Base-by-base conservation (phyloP, 2,797 vertebrate genomes). In the Danio jaintianensis region DNA sequence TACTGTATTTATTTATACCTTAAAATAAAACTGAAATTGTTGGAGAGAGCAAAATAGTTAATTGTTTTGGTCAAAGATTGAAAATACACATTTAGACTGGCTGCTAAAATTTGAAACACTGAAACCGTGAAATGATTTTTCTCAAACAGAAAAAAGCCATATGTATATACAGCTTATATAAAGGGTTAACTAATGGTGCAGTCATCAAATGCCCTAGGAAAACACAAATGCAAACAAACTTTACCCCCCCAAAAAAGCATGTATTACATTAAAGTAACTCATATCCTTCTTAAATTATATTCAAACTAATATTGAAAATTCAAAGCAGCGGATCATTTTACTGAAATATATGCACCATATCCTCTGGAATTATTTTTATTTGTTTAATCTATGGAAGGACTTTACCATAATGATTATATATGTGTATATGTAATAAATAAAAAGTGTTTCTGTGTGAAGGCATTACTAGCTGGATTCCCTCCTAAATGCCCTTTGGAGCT, bases 41-140 rank as follows among this genome's bases (percentile, higher is more conserved):
- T 20, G 10, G 58, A 20, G 66, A 56, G 42, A 36, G 47, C 36
- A 80, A 71, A 80, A 67, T 18, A 40, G 18, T 77, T 77, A 80
- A 70, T 80, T 53, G 16, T 42, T 70, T 70, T 20, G 50, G 36
- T 55, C 50, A 70, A 22, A 55, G 15, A 80, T 7, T 42, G 52
- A 80, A 84, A 84, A 83, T 80, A 77, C 68, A 68, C 45, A 72
- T 53, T 61, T 75, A 67, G 29, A 29, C 11, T 9, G 40, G 40
- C 6, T 40, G 53, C 48, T 22, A 42, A 7, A 47, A 58, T 18
- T 45, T 47, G 15, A 22, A 55, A 64, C 7, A 53, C 16, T 12
- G 36, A 52, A 36, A 20, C 63, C 7, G 1, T 59, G 6, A 40
- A 53, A 18, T 67, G 2, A 15, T 10, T 15, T 18, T 15, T 38